A percentile compares a stretch with the other conserved stretches of the same genome.
Evolutionary conservation across 2,797 vertebrate species (phyloP).

Genomic region (Squalus acanthias): DNA sequence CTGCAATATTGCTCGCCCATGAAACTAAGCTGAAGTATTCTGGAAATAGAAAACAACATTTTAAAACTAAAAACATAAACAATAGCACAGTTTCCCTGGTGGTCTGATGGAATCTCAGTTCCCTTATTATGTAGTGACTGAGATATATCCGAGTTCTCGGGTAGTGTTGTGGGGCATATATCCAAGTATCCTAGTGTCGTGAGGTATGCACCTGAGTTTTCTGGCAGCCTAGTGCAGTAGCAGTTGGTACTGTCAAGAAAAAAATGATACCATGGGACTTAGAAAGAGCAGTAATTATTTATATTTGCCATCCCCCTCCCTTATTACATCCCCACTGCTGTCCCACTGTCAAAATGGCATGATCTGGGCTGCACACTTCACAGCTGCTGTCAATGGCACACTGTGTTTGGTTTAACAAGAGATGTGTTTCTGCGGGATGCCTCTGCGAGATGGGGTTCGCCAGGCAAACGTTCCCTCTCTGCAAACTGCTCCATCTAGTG

Average conservation of each 20-base stretch:
- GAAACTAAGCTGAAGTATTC: conserved; percentile 56
- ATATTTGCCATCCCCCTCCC: conserved; percentile 6
- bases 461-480: neutral
- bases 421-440: neutral
- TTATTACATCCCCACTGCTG: conserved; percentile 27
- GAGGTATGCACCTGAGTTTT: conserved; percentile 35
- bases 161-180: neutral
- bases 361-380: conserved; percentile 34
- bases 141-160: neutral
- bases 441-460: conserved; percentile 9
- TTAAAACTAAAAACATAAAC: conserved; percentile 37
- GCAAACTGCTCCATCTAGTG: conserved; percentile 6
- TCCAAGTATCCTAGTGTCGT: conserved; percentile 25
- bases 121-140: neutral
- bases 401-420: conserved; percentile 8
- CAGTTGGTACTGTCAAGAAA: conserved; percentile 30
- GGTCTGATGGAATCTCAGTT: conserved; percentile 6
- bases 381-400: conserved; percentile 34
- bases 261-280: conserved; percentile 34
- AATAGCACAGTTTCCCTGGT: neutral
- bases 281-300: conserved; percentile 36
- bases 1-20: conserved; percentile 38
- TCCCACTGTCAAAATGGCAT: conserved; percentile 28
- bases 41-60: conserved; percentile 54
- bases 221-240: conserved; percentile 25